Evolutionary conservation across 2,113 vertebrate genomes (phyloP), one percentile per base, ranked within the genome.

Genomic region (Oncorhynchus mykiss): DNA sequence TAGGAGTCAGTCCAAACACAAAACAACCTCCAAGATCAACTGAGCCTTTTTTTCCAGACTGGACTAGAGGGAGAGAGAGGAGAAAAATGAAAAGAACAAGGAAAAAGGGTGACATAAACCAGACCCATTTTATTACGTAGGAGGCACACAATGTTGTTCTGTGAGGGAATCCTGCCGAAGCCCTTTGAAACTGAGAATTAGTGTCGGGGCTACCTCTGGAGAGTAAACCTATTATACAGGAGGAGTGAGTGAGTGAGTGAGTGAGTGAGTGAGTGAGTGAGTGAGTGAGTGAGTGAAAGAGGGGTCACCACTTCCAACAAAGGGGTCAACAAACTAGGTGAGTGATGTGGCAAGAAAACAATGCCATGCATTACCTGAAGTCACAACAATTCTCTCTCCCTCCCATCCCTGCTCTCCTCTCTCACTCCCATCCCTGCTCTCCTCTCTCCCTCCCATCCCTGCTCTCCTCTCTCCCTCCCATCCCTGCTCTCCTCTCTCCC

Each of bases 61-160:
- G 91, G 87, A 93, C 81, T 80, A 64, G 73, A 67, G 48, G 39
- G 39, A 45, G 39, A 45, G 39, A 39, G 39, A 45, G 39, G 39
- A 45, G 39, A 3, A 31, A 13, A 67, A 13, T 78, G 48, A 72
- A 18, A 59, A 22, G 39, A 51, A 65, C 4, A 74, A 65, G 13
- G n/a, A 16, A 60, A 29, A 6, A 7, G 18, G 81, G 85, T 95
- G 94, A 96, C 92, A 96, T 88, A 94, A 96, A 95, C 84, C 94
- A 96, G 95, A 95, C 89, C 94, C 82, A 87, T 88, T 89, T 93
- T 95, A 94, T 95, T 94, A 90, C 90, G 85, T 90, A 77, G 88
- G 84, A 91, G 88, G 90, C 91, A 45, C 8, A 93, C 91, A 92
- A 89, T 89, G 92, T 90, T 93, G 89, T 85, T 91, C 87, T 93